These are phyloP conservation scores for Drosophila ohnishii DNA, from an alignment of 1,140 invertebrate genomes.

Conservation along the genomic window DNA sequence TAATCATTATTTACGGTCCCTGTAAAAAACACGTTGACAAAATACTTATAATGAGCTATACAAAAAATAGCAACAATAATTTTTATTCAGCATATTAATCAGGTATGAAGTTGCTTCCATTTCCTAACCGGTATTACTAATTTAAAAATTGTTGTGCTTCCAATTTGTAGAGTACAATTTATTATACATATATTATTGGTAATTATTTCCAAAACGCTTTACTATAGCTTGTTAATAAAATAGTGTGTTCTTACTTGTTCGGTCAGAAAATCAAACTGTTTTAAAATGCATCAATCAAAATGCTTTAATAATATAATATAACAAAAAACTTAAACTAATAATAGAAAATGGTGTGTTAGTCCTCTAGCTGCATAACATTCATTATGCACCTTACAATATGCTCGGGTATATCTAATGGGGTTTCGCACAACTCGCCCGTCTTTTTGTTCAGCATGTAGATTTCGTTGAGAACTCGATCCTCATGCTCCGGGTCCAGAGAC, in stretches of 20 bases:
- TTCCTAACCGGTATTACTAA: too few species aligned
- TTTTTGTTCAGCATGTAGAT: conserved; percentile 82
- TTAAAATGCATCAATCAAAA: conserved; percentile 25
- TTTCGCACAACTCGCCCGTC: conserved; percentile 76
- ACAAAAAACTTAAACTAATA: conserved; percentile 25
- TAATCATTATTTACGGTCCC: too few species aligned
- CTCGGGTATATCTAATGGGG: conserved; percentile 81
- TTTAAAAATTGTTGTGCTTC: too few species aligned
- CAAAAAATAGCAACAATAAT: too few species aligned
- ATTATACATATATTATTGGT: too few species aligned
- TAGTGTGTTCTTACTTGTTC: not conserved
- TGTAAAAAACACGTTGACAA: too few species aligned
- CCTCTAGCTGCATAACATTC: conserved; percentile 69
- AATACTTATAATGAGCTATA: too few species aligned
- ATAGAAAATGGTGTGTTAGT: conserved; percentile 34
- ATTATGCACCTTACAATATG: conserved; percentile 82
- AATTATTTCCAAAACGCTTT: too few species aligned
- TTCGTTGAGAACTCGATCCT: conserved; percentile 80
- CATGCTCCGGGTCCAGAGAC: conserved; percentile 63
- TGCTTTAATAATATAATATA: conserved; percentile 45
- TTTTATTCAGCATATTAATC: too few species aligned
- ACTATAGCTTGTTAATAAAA: too few species aligned
- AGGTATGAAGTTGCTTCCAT: too few species aligned
- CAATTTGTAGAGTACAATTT: too few species aligned
- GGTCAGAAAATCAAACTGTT: not conserved